Percentiles rank a stretch among this genome's conserved stretches.
phyloP scores from a whole-genome alignment of 2,113 vertebrate species.

The Marmota monax region DNA sequence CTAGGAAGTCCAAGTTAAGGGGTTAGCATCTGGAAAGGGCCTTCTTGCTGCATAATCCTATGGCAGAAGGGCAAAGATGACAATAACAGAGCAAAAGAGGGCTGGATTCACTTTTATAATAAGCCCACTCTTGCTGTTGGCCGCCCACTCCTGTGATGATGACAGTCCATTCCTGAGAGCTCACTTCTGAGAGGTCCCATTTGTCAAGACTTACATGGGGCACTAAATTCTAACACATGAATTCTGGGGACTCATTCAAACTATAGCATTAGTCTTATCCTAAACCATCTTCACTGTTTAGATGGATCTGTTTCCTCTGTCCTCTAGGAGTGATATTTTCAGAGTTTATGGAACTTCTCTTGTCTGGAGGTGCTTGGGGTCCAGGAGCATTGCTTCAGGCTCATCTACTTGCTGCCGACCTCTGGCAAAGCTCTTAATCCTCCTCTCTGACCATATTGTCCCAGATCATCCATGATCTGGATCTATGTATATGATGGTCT shows the following conservation, averaged over 20 bases:
- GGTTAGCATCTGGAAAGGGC: neutral
- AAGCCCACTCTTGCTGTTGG: neutral
- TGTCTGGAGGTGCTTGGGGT: neutral
- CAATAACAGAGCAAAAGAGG: neutral
- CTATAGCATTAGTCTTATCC: neutral
- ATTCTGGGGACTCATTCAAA: neutral
- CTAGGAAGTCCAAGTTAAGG: neutral
- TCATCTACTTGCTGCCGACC: neutral
- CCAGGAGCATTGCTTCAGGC: neutral
- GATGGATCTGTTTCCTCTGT: neutral
- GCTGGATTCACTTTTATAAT: neutral
- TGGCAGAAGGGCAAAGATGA: neutral
- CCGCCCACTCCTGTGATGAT: neutral
- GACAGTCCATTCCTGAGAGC: neutral
- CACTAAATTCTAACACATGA: neutral
- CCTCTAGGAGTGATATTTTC: neutral
- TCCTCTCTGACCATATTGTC: neutral
- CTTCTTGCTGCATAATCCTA: neutral
- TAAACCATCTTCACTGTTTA: neutral
- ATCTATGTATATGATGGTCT: neutral
- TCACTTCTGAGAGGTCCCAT: neutral
- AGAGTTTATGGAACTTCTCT: neutral
- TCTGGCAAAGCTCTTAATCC: neutral
- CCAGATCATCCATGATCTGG: neutral
- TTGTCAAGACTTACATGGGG: neutral